These are phyloP conservation scores for Sorex fumeus DNA, from an alignment of 2,113 vertebrate genomes.

Conservation along the genomic window DNA sequence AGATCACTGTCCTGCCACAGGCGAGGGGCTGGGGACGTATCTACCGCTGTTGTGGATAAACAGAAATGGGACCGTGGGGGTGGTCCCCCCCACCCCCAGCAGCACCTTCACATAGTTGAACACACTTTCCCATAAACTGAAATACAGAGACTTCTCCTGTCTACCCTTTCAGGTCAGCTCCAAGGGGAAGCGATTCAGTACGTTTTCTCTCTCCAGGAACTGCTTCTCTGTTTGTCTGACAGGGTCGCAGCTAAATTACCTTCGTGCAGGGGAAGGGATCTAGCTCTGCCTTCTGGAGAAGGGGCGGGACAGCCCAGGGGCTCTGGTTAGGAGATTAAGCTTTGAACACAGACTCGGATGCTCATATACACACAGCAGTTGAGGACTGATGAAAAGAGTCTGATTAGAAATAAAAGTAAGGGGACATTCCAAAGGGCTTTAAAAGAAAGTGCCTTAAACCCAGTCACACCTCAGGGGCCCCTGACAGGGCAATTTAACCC, in stretches of 20 bases:
- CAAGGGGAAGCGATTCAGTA: not conserved
- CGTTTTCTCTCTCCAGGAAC: conserved; percentile 1
- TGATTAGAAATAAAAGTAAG: conserved; percentile 52
- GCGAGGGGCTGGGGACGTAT: not conserved
- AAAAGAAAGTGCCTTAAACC: conserved; percentile 40
- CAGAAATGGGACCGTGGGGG: too few relatives aligned
- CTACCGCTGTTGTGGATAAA: not conserved
- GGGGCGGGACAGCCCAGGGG: not conserved
- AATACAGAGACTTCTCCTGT: not conserved
- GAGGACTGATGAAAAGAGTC: conserved; percentile 51
- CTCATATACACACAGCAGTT: conserved; percentile 20
- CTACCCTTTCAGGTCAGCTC: not conserved
- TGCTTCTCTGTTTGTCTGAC: conserved; percentile 17
- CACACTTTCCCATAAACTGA: not conserved
- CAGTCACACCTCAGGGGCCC: conserved; percentile 31
- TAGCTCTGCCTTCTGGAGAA: not conserved
- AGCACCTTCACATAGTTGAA: not conserved
- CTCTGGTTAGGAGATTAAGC: not conserved
- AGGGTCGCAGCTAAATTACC: not conserved
- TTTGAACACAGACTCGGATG: not conserved
- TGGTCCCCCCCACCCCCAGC: too few relatives aligned
- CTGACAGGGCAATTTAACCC: not conserved
- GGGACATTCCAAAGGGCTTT: conserved; percentile 59
- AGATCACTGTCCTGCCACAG: not conserved
- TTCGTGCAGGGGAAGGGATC: not conserved